A percentile compares a stretch with the other conserved stretches of the same genome.
Evolutionary conservation across 1,140 invertebrate species (phyloP).

Genomic region (Thalassaphorura encarpata): DNA sequence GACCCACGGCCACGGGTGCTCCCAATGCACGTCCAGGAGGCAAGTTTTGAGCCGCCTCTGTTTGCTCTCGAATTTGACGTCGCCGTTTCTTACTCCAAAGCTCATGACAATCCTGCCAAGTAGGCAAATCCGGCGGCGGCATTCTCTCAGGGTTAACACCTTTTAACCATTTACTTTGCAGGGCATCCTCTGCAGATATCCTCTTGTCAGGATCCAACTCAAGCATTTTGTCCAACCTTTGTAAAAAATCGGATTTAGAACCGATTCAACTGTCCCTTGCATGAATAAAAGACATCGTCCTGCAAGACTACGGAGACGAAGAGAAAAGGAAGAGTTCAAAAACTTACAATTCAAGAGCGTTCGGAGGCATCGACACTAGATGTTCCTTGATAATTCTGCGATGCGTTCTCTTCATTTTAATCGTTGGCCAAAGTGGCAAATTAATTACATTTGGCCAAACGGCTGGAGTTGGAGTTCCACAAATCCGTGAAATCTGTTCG

Average conservation of each 20-base stretch:
- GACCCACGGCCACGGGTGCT: no score
- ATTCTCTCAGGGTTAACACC: slow-evolving; percentile 79
- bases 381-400: slow-evolving; percentile 81
- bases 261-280: no score
- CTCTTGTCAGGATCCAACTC: slow-evolving; percentile 87
- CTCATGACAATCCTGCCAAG: slow-evolving; percentile 98
- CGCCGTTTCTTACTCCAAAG: slow-evolving; percentile 93
- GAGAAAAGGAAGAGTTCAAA: neutral
- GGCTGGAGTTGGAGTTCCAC: slow-evolving; percentile 92
- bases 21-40: slow-evolving; percentile 7
- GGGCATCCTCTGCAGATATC: slow-evolving; percentile 87
- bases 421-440: slow-evolving; percentile 79
- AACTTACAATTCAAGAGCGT: slow-evolving; percentile 68
- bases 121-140: slow-evolving; percentile 71
- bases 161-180: slow-evolving; percentile 88
- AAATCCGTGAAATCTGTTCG: slow-evolving; percentile 87
- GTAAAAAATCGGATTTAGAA: no score
- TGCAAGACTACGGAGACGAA: no score
- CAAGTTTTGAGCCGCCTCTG: slow-evolving; percentile 43
- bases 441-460: slow-evolving; percentile 96
- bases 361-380: slow-evolving; percentile 78
- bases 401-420: slow-evolving; percentile 86
- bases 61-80: slow-evolving; percentile 64
- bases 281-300: no score
- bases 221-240: slow-evolving; percentile 81